Evolutionary conservation across 2,797 vertebrate species (phyloP).

Genomic region (Microcaecilia unicolor): DNA sequence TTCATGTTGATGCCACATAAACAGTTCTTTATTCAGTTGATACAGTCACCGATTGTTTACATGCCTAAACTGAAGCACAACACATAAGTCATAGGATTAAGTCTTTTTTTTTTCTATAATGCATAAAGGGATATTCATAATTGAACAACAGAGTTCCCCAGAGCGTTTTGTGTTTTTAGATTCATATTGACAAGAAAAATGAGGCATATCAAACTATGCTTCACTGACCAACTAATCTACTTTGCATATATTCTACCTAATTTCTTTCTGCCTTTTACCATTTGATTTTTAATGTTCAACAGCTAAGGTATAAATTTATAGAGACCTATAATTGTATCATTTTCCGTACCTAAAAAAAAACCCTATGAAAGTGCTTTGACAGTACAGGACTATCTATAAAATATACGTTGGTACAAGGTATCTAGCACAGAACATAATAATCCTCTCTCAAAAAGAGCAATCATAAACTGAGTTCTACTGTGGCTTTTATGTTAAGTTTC

Average conservation of each 20-base stretch:
- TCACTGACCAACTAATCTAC: slow-evolving; percentile 12
- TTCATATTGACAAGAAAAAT: slow-evolving; percentile 36
- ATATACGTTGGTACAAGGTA: too few species aligned
- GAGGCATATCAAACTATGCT: slow-evolving; percentile 12
- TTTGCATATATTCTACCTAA: slow-evolving; percentile 19
- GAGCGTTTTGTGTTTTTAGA: slow-evolving; percentile 18
- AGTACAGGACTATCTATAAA: too few species aligned
- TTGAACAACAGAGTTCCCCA: slow-evolving; percentile 23
- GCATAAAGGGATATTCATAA: slow-evolving; percentile 20
- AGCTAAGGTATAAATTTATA: slow-evolving; percentile 8
- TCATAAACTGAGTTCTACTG: too few species aligned
- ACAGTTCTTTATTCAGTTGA: slow-evolving; percentile 9
- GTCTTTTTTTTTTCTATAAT: not conserved
- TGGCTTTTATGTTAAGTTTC: too few species aligned
- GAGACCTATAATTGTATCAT: not conserved
- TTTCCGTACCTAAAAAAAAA: too few species aligned
- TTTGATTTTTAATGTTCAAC: slow-evolving; percentile 23
- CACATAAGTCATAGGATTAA: slow-evolving; percentile 7
- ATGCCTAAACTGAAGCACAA: slow-evolving; percentile 17
- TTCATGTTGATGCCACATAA: too few species aligned
- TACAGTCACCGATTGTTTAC: slow-evolving; percentile 21
- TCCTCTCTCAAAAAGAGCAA: too few species aligned
- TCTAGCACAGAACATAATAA: too few species aligned
- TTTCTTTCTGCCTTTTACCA: slow-evolving; percentile 20
- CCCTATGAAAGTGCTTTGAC: too few species aligned